These are phyloP conservation scores for Pararge aegeria DNA, from an alignment of 1,140 invertebrate genomes.

Conservation along the genomic window DNA sequence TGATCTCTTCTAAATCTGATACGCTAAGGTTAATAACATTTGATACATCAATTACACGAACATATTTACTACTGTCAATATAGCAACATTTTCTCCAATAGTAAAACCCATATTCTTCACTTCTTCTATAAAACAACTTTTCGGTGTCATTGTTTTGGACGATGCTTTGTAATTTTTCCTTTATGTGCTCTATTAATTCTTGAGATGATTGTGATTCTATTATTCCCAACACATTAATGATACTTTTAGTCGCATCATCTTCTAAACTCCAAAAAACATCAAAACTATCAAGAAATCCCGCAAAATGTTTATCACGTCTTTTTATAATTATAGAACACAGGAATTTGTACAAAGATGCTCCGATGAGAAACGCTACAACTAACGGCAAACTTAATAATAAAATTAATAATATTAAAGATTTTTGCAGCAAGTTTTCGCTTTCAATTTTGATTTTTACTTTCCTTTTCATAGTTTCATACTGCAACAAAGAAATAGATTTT, in stretches of 20 bases:
- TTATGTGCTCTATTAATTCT: constrained; percentile 39
- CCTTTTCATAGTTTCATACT: constrained; percentile 31
- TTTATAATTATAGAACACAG: constrained; percentile 48
- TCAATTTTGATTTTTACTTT: constrained; percentile 32
- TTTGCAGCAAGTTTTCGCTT: constrained; percentile 32
- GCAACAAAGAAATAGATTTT: constrained; percentile 20
- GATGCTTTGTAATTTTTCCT: constrained; percentile 41
- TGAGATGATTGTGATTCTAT: constrained; percentile 60
- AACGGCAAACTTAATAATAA: constrained; percentile 45
- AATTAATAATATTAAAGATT: constrained; percentile 36
- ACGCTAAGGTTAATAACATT: constrained; percentile 42
- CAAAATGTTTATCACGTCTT: constrained; percentile 58
- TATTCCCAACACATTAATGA: constrained; percentile 71
- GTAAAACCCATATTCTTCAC: constrained; percentile 74
- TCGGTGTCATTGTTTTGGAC: constrained; percentile 28
- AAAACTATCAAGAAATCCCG: constrained; percentile 70
- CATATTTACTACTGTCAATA: constrained; percentile 67
- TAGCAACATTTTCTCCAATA: constrained; percentile 70
- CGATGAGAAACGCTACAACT: constrained; percentile 34
- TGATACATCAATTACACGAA: constrained; percentile 58
- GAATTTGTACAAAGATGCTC: constrained; percentile 50
- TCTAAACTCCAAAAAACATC: constrained; percentile 80
- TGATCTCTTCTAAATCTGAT: constrained; percentile 54
- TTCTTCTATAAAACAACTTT: constrained; percentile 72
- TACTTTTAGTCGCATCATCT: constrained; percentile 53